phyloP scores from a whole-genome alignment of 2,113 vertebrate species.

The Entosphenus tridentatus region DNA sequence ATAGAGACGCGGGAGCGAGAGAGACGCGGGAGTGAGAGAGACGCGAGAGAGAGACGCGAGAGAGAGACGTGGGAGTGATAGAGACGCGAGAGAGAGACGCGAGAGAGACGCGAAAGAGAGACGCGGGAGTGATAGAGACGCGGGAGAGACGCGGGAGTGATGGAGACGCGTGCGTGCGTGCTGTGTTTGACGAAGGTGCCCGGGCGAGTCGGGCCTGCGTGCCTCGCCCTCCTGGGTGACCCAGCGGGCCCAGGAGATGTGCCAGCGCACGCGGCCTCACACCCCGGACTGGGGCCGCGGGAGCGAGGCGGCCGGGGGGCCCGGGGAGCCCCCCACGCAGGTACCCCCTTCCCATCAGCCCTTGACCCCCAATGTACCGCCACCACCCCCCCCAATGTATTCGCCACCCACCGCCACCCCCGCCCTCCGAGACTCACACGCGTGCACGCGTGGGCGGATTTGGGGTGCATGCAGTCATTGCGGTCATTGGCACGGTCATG shows the following conservation, averaged over 20 bases:
- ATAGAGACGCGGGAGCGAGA: too few relatives aligned
- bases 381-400: too few relatives aligned
- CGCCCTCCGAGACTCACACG: too few relatives aligned
- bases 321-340: too few relatives aligned
- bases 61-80: background rate
- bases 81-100: background rate
- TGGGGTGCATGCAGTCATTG: too few relatives aligned
- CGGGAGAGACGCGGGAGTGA: background rate
- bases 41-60: background rate
- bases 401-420: too few relatives aligned
- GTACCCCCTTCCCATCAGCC: too few relatives aligned
- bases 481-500: too few relatives aligned
- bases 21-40: background rate
- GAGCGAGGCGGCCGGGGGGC: background rate
- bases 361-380: too few relatives aligned
- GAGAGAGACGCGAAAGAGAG: background rate
- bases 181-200: background rate
- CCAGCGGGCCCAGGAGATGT: slow-evolving; percentile 1
- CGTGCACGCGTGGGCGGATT: too few relatives aligned
- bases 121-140: background rate
- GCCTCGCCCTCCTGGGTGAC: slow-evolving; percentile 2
- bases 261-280: background rate
- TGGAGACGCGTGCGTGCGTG: background rate
- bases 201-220: background rate
- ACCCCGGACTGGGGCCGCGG: background rate